A percentile compares a stretch with the other conserved stretches of the same genome.
Evolutionary conservation across 2,888 invertebrate genomes (phyloP).

Genomic region (Rhopalosiphum nymphaeae): DNA sequence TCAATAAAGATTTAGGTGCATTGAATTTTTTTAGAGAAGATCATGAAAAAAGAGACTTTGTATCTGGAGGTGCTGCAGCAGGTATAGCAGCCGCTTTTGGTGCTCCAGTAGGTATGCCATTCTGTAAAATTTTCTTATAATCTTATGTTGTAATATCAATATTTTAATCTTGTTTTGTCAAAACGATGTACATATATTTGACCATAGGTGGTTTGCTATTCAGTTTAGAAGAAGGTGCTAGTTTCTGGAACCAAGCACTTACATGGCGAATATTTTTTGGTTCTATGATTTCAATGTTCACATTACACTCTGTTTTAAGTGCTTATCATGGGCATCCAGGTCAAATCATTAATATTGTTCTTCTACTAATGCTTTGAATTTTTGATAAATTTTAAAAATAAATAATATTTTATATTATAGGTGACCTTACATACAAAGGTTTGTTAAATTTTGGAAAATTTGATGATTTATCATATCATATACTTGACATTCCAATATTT

Average conservation of each 20-base stretch:
- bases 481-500: slow-evolving; percentile 90
- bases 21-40: slow-evolving; percentile 95
- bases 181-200: slow-evolving; percentile 23
- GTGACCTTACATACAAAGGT: slow-evolving; percentile 76
- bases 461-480: slow-evolving; percentile 81
- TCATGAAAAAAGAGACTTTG: slow-evolving; percentile 98
- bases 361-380: not conserved
- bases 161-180: not conserved
- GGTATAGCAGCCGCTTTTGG: slow-evolving; percentile 98
- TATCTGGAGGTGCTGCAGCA: slow-evolving; percentile 95
- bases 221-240: slow-evolving; percentile 97
- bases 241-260: slow-evolving; percentile 97
- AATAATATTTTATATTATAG: slow-evolving; percentile 67
- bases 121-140: not conserved
- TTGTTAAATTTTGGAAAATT: slow-evolving; percentile 98
- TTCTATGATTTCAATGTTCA: slow-evolving; percentile 94
- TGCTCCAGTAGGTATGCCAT: slow-evolving; percentile 83
- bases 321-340: slow-evolving; percentile 86
- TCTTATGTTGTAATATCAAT: not conserved
- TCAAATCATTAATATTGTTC: slow-evolving; percentile 69
- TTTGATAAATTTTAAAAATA: not conserved
- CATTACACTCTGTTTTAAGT: slow-evolving; percentile 88
- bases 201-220: slow-evolving; percentile 90
- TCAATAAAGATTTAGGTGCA: slow-evolving; percentile 80
- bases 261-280: slow-evolving; percentile 98